Percentiles rank a stretch among this genome's conserved stretches.
Conservation (phyloP, 2,113 vertebrate genomes). For the Cygnus atratus region DNA sequence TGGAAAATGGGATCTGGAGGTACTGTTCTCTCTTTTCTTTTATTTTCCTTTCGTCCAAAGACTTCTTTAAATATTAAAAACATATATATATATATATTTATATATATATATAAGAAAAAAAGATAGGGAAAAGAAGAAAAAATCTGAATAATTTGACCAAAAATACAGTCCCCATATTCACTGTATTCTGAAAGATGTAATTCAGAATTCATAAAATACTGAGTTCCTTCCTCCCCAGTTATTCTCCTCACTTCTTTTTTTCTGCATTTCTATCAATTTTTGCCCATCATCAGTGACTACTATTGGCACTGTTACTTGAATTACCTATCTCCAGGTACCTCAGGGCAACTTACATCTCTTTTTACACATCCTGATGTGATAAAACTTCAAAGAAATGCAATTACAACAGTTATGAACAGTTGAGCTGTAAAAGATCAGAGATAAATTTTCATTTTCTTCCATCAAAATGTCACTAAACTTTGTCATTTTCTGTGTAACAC, state of each 20-base stretch:
- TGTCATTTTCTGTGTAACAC: conserved; percentile 1
- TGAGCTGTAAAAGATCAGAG: background rate
- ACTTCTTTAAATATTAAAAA: background rate
- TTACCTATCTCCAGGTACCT: background rate
- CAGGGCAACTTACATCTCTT: background rate
- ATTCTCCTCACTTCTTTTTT: background rate
- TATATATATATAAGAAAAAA: background rate
- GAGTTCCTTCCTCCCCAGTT: background rate
- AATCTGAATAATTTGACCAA: background rate
- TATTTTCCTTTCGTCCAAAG: background rate
- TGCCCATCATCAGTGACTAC: background rate
- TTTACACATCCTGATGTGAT: background rate
- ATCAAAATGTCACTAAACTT: conserved; percentile 10
- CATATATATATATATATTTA: no score
- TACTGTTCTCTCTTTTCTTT: background rate
- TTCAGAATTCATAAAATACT: background rate
- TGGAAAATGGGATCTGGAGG: background rate
- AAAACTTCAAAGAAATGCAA: conserved; percentile 10
- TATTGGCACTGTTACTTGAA: background rate
- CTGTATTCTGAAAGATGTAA: background rate
- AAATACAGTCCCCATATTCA: background rate
- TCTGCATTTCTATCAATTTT: background rate
- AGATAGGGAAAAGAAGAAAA: background rate
- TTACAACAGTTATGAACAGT: background rate
- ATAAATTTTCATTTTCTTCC: conserved; percentile 8